Conservation (phyloP, 2,797 vertebrate genomes). For the Galago senegalensis region DNA sequence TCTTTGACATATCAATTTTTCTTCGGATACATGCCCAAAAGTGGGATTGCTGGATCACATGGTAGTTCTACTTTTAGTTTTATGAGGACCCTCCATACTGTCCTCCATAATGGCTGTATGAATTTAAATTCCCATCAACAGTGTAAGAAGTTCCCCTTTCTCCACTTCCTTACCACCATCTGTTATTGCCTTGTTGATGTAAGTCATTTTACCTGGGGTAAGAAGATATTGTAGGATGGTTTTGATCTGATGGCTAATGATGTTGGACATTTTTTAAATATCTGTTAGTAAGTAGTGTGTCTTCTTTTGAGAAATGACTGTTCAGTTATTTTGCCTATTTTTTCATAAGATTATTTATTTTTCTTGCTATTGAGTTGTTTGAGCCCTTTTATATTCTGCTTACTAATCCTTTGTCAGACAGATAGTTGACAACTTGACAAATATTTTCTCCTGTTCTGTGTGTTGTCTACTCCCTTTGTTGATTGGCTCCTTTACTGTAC, state of each 20-base stretch:
- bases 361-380: background rate
- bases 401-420: background rate
- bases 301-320: background rate
- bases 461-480: background rate
- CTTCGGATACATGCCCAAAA: background rate
- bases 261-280: background rate
- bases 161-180: background rate
- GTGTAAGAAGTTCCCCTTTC: background rate
- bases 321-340: background rate
- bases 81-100: background rate
- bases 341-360: background rate
- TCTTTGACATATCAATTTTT: background rate
- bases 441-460: background rate
- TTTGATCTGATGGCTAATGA: background rate
- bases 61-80: background rate
- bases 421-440: background rate
- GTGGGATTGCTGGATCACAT: background rate
- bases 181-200: background rate
- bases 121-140: background rate
- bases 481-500: background rate
- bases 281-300: background rate
- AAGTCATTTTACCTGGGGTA: background rate
- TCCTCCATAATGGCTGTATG: background rate
- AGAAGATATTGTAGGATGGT: background rate
- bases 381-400: background rate